Conservation (phyloP, 2,888 invertebrate species). For the Tenthredo distinguenda region DNA sequence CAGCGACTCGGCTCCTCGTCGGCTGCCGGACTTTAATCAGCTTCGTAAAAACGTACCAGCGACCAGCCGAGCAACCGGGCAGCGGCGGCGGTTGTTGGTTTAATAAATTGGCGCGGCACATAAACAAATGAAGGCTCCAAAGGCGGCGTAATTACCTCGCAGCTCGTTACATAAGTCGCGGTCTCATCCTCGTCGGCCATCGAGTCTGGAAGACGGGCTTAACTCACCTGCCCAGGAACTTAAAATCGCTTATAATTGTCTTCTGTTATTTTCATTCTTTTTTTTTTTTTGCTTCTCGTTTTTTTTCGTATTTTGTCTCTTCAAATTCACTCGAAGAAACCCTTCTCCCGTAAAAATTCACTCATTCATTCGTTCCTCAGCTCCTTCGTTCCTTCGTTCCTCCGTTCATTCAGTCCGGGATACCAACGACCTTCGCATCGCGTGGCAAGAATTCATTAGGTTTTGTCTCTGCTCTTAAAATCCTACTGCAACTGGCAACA, state of each 20-base stretch:
- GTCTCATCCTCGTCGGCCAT: constrained; percentile 33
- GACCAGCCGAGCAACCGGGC: background rate
- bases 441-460: constrained; percentile 61
- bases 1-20: background rate
- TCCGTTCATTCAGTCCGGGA: constrained; percentile 59
- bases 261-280: background rate
- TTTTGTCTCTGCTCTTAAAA: constrained; percentile 54
- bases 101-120: constrained; percentile 56
- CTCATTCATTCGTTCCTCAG: constrained; percentile 58
- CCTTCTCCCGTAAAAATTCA: constrained; percentile 54
- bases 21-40: constrained; percentile 56
- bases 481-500: background rate
- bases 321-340: background rate
- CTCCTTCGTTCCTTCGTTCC: constrained; percentile 58
- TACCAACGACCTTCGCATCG: constrained; percentile 58
- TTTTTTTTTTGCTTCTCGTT: background rate
- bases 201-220: background rate
- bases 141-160: constrained; percentile 57
- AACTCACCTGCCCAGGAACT: constrained; percentile 18
- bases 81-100: constrained; percentile 54
- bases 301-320: background rate
- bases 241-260: constrained; percentile 8
- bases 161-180: constrained; percentile 58
- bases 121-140: constrained; percentile 57
- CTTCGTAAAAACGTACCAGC: constrained; percentile 52